phyloP scores from a whole-genome alignment of 1,140 invertebrate species.

The Neodiprion pinetum region DNA sequence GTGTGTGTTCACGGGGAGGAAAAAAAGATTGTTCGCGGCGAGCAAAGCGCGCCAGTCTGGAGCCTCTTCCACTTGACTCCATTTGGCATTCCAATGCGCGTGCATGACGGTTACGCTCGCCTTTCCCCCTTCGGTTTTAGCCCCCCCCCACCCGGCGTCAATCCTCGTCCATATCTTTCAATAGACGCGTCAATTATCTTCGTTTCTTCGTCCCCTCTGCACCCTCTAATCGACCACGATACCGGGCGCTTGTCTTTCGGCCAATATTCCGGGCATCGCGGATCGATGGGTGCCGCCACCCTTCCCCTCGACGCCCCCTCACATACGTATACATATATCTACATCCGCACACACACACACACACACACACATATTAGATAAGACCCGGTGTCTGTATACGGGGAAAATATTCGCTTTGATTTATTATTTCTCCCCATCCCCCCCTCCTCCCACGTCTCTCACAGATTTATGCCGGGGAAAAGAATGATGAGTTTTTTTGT shows the following conservation, averaged over 20 bases:
- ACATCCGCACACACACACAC: too few species aligned
- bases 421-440: background rate
- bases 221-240: background rate
- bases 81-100: background rate
- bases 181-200: slow-evolving; percentile 3
- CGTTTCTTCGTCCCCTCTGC: background rate
- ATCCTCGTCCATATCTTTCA: background rate
- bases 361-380: too few species aligned
- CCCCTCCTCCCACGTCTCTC: too few species aligned
- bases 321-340: too few species aligned
- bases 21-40: too few species aligned
- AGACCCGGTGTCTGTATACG: too few species aligned
- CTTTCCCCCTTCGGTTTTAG: background rate
- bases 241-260: background rate
- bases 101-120: background rate
- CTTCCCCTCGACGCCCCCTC: too few species aligned
- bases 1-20: too few species aligned
- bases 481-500: too few species aligned
- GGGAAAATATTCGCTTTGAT: background rate
- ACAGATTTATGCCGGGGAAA: too few species aligned
- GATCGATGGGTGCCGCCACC: too few species aligned
- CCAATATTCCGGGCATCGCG: background rate
- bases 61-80: slow-evolving; percentile 6
- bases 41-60: background rate
- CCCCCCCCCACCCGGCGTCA: too few species aligned